Conservation (phyloP, 2,888 invertebrate genomes). For the Baccha elongata region DNA sequence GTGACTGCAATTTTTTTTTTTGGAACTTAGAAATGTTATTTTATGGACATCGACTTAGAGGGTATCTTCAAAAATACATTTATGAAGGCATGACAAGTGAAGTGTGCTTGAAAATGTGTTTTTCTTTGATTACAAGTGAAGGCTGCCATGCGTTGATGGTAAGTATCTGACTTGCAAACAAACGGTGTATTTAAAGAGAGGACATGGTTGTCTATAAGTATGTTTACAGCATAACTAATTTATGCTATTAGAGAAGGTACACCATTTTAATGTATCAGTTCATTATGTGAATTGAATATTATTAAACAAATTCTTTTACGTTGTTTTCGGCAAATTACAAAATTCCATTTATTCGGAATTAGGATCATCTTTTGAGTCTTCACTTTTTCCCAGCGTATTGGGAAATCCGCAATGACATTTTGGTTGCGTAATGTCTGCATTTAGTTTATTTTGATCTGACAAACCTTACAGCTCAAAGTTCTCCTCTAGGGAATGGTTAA, state of each 20-base stretch:
- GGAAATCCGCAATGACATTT: too few relatives aligned
- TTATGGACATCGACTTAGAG: not conserved
- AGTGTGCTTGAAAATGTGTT: not conserved
- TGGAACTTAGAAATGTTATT: constrained; percentile 3
- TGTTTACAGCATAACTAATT: constrained; percentile 7
- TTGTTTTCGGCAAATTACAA: too few relatives aligned
- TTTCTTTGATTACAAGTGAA: constrained; percentile 16
- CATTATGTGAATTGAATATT: not conserved
- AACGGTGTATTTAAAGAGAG: not conserved
- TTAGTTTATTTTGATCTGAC: too few relatives aligned
- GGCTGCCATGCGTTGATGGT: constrained; percentile 6
- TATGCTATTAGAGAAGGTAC: not conserved
- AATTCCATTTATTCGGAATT: too few relatives aligned
- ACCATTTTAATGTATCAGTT: not conserved
- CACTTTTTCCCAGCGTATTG: too few relatives aligned
- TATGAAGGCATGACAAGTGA: constrained; percentile 1
- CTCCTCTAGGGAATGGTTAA: too few relatives aligned
- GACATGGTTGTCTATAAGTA: not conserved
- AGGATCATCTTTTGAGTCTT: too few relatives aligned
- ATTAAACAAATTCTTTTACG: constrained; percentile 9
- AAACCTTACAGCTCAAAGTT: too few relatives aligned
- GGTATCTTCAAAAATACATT: not conserved
- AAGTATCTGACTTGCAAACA: not conserved
- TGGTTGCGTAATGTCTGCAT: too few relatives aligned
- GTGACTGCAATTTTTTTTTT: constrained; percentile 52